Percentiles rank a stretch among this genome's conserved stretches.
These are phyloP conservation scores for Amblyopsis hoosieri DNA, from an alignment of 2,797 vertebrate species.

Conservation along the genomic window DNA sequence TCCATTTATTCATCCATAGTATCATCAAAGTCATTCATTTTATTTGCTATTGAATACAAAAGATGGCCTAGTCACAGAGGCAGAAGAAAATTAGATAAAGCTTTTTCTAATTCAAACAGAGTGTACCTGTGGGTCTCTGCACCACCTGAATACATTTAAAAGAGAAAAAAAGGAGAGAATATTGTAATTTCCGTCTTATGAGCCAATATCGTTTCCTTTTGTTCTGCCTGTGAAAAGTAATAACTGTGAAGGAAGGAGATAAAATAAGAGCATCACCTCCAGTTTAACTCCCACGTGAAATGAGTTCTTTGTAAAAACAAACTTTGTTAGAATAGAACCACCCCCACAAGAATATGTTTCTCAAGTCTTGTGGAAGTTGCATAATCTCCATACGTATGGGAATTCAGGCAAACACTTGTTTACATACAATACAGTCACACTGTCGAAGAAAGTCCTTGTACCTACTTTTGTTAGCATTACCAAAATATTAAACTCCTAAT, in stretches of 20 bases:
- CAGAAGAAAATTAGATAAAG: slow-evolving; percentile 50
- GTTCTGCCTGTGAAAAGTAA: slow-evolving; percentile 63
- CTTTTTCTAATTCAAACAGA: slow-evolving; percentile 62
- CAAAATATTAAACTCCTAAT: neutral
- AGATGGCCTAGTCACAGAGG: slow-evolving; percentile 56
- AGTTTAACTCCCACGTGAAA: slow-evolving; percentile 61
- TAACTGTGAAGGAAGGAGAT: slow-evolving; percentile 60
- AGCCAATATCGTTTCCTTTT: slow-evolving; percentile 50
- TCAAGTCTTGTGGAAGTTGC: slow-evolving; percentile 14
- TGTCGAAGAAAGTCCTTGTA: too few relatives aligned
- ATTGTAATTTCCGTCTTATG: slow-evolving; percentile 67
- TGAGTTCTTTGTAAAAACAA: slow-evolving; percentile 38
- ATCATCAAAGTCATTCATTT: slow-evolving; percentile 54
- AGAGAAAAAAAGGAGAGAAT: slow-evolving; percentile 56
- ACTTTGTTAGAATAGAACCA: slow-evolving; percentile 32
- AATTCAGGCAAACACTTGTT: slow-evolving; percentile 8
- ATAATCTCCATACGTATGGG: slow-evolving; percentile 17
- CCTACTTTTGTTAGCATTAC: slow-evolving; percentile 1
- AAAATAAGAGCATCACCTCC: slow-evolving; percentile 58
- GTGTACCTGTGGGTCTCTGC: slow-evolving; percentile 74
- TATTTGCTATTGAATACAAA: slow-evolving; percentile 36
- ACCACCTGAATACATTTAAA: slow-evolving; percentile 69
- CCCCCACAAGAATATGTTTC: slow-evolving; percentile 33
- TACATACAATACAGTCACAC: too few relatives aligned
- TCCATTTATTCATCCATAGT: neutral